Evolutionary conservation across 2,888 invertebrate species (phyloP).

Genomic region (Diaphora mendica): DNA sequence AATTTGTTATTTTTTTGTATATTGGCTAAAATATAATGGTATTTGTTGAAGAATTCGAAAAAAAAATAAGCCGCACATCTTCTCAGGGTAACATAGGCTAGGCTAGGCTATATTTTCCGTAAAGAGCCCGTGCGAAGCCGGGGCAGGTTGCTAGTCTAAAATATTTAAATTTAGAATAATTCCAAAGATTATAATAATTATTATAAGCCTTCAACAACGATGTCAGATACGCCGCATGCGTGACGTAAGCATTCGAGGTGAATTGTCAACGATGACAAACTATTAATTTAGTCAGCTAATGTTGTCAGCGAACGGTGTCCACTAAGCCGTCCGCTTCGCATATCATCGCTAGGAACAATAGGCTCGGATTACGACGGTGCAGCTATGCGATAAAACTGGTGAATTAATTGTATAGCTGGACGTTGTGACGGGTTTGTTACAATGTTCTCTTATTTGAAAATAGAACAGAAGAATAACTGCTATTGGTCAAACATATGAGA

Average conservation of each 20-base stretch:
- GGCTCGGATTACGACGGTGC: slow-evolving; percentile 47
- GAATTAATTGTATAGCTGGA: slow-evolving; percentile 42
- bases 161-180: not conserved
- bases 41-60: too few species aligned
- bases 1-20: too few species aligned
- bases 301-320: slow-evolving; percentile 43
- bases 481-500: not conserved
- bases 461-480: not conserved
- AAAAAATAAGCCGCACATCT: too few species aligned
- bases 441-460: slow-evolving; percentile 13
- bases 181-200: not conserved
- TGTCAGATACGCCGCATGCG: not conserved
- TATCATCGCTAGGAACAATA: slow-evolving; percentile 43
- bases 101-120: too few species aligned
- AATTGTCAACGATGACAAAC: slow-evolving; percentile 48
- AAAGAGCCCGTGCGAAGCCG: too few species aligned
- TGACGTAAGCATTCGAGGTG: slow-evolving; percentile 31
- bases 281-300: slow-evolving; percentile 51
- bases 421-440: slow-evolving; percentile 9
- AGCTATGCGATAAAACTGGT: slow-evolving; percentile 44
- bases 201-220: slow-evolving; percentile 10
- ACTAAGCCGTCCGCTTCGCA: slow-evolving; percentile 41
- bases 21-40: too few species aligned
- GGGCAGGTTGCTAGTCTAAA: too few species aligned
- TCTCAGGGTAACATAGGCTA: too few species aligned